Evolutionary conservation across 2,888 invertebrate genomes (phyloP), one percentile per base, ranked within the genome.

Genomic region (Cantharis rustica): DNA sequence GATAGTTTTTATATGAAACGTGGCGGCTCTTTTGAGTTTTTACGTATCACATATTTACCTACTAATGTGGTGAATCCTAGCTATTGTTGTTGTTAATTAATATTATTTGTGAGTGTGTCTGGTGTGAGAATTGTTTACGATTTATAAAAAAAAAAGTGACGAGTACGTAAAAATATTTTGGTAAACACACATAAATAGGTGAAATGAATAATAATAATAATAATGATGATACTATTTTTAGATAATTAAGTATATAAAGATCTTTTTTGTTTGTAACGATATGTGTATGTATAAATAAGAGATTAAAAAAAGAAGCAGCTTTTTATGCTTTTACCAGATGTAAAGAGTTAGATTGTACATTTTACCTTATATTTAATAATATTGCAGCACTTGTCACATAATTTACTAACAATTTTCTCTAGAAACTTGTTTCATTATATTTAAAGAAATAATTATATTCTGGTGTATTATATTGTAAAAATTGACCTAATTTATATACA

Each of bases 381-480:
- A 74, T 68, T 77, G 74, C 72, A 76, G 81, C 81, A 81, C 81
- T 80, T 73, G 76, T 76, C 78, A 71, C 62, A 26, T 71, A 66
- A 70, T 71, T 73, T 69, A 68, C 61, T 75, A 78, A 71, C 70
- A 73, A 73, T 81, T 80, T 81, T 74, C 80, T 72, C 70, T 79
- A 72, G 64, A 68, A 17, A 75, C 61, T 17, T 69, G 61, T 62
- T 72, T 72, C 64, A 64, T 47, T 73, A 70, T 63, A 16, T 72
- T 68, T 62, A 26, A 75, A 72, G 31, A 61, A 69, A 72, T 75
- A 74, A 70, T 81, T 76, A 76, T 62, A 69, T 74, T 74, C 61
- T 61, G 69, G 83, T 86, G 86, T 86, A 86, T 84, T 84, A 86
- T 87, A 86, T 84, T 87, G 86, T 87, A 86, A 84, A 84, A 86